Conservation (phyloP, 2,888 invertebrate species). For the Drosophila pseudotalamancana region DNA sequence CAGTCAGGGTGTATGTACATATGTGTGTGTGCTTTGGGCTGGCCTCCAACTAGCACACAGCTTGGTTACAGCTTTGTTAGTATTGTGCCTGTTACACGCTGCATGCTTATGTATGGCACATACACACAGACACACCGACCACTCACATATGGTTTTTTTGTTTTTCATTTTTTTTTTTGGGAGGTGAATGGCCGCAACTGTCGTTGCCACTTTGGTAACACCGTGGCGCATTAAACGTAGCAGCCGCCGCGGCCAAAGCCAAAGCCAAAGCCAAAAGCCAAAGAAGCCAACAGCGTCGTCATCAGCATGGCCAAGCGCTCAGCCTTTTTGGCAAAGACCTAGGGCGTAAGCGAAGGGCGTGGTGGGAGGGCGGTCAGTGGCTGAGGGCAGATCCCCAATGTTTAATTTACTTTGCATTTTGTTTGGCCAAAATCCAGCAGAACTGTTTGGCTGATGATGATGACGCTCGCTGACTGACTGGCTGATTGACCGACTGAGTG, state of each 20-base stretch:
- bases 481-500: constrained; percentile 25
- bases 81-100: constrained; percentile 59
- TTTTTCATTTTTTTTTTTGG: constrained; percentile 30
- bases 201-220: constrained; percentile 77
- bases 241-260: constrained; percentile 57
- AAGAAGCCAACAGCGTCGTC: constrained; percentile 61
- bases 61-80: constrained; percentile 65
- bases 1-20: constrained; percentile 31
- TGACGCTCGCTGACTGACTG: constrained; percentile 36
- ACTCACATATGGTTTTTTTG: constrained; percentile 64
- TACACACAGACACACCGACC: constrained; percentile 11
- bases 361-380: constrained; percentile 11
- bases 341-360: not conserved
- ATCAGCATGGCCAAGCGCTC: constrained; percentile 50
- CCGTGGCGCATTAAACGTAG: constrained; percentile 77
- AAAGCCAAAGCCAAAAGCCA: constrained; percentile 47
- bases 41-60: constrained; percentile 53
- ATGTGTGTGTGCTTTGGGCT: constrained; percentile 48
- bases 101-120: constrained; percentile 49
- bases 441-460: constrained; percentile 46
- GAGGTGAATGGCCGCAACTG: constrained; percentile 82
- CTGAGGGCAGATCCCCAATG: constrained; percentile 33
- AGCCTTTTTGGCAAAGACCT: constrained; percentile 51
- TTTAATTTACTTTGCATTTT: constrained; percentile 76
- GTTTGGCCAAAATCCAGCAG: constrained; percentile 63